Conservation (phyloP, 2,113 vertebrate species). For the Bubo blakistoni region DNA sequence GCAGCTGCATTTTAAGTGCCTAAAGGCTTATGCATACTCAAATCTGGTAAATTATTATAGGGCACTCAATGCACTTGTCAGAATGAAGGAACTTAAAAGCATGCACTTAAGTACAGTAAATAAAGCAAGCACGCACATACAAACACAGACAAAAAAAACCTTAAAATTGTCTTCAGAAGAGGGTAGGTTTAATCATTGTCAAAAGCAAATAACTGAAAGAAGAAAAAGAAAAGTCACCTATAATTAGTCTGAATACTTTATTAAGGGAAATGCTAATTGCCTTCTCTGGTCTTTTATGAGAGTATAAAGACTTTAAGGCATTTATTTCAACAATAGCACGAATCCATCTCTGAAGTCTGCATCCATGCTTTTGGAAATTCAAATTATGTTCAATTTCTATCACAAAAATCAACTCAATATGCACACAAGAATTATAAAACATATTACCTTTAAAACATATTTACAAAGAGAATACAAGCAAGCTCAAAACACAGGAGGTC, state of each 20-base stretch:
- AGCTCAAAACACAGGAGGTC: neutral
- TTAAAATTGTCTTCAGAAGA: neutral
- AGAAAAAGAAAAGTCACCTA: constrained; percentile 11
- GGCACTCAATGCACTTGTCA: neutral
- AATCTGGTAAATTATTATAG: neutral
- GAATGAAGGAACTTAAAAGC: constrained; percentile 47
- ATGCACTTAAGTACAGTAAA: constrained; percentile 27
- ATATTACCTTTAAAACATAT: neutral
- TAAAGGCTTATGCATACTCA: neutral
- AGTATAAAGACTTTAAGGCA: neutral
- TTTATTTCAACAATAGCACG: constrained; percentile 3
- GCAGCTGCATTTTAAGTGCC: neutral
- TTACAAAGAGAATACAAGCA: neutral
- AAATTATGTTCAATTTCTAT: neutral
- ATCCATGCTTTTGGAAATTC: neutral
- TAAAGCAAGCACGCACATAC: neutral
- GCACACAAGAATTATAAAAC: neutral
- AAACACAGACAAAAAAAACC: neutral
- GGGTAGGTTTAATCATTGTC: neutral
- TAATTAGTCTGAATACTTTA: neutral
- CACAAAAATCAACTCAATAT: neutral
- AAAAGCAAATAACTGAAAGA: neutral
- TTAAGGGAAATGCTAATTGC: neutral
- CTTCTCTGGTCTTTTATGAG: neutral
- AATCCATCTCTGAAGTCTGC: neutral